These are phyloP conservation scores for Phymorhynchus buccinoides DNA, from an alignment of 1,140 invertebrate genomes.

Conservation along the genomic window DNA sequence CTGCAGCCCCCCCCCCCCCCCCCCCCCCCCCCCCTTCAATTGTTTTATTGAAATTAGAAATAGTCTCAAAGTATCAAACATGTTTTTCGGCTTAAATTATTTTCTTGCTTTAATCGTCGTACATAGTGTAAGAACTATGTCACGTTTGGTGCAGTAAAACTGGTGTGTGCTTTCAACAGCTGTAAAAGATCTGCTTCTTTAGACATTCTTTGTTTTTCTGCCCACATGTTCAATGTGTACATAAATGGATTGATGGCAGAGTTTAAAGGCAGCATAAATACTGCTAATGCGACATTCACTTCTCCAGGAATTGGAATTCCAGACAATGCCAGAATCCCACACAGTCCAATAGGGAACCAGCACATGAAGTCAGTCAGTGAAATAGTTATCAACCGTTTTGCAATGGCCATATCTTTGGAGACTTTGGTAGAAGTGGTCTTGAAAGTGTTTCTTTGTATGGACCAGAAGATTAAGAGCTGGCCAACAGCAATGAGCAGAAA, in stretches of 20 bases:
- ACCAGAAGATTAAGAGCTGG: conserved; percentile 47
- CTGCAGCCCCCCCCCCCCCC: no score
- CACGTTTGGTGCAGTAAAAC: no score
- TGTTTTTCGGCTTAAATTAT: no score
- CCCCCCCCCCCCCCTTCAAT: no score
- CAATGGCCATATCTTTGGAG: conserved; percentile 41
- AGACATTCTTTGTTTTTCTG: no score
- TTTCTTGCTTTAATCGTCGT: no score
- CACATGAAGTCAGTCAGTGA: conserved; percentile 50
- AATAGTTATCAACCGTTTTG: conserved; percentile 43
- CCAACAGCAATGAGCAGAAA: conserved; percentile 53
- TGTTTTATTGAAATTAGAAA: no score
- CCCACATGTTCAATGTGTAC: conserved; percentile 18
- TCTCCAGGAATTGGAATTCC: not conserved
- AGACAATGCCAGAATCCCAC: conserved; percentile 42
- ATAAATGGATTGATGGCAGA: conserved; percentile 38
- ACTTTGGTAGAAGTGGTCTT: conserved; percentile 4
- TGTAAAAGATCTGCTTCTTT: no score
- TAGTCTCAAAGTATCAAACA: no score
- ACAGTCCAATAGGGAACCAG: conserved; percentile 51
- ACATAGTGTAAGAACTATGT: no score
- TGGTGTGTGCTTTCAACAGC: no score
- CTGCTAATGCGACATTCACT: not conserved
- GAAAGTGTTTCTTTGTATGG: not conserved
- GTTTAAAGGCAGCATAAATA: conserved; percentile 38